These are phyloP conservation scores for Troides helena DNA, from an alignment of 2,888 invertebrate genomes.

Conservation along the genomic window DNA sequence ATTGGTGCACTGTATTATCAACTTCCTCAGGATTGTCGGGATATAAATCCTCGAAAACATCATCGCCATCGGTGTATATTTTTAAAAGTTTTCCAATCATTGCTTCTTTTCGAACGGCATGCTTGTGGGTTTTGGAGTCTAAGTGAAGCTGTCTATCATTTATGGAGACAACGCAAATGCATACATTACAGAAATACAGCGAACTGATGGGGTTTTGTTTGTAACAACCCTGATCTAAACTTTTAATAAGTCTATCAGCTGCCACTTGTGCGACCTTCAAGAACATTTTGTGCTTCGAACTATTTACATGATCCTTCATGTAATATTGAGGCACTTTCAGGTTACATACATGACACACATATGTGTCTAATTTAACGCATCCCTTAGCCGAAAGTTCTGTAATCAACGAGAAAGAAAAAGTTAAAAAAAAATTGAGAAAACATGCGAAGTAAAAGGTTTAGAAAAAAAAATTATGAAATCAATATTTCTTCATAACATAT, in stretches of 20 bases:
- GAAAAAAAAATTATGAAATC: no score
- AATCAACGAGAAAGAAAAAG: neutral
- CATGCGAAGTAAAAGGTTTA: no score
- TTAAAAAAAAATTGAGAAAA: neutral
- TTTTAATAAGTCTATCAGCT: neutral
- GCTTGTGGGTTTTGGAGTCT: neutral
- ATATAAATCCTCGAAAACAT: neutral
- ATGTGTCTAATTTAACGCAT: neutral
- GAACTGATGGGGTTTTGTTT: neutral
- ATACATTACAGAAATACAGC: neutral
- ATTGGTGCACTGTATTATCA: neutral
- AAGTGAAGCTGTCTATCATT: neutral
- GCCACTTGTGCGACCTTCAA: neutral
- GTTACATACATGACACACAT: slow-evolving; percentile 1
- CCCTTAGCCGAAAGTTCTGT: neutral
- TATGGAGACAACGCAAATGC: neutral
- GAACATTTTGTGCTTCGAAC: neutral
- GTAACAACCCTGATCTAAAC: neutral
- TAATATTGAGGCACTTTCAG: slow-evolving; percentile 1
- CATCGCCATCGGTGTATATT: neutral
- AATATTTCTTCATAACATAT: neutral
- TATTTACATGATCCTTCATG: neutral
- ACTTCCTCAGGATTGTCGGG: neutral
- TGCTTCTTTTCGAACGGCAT: neutral
- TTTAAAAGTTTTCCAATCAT: neutral